Evolutionary conservation across 2,888 invertebrate genomes (phyloP).

Genomic region (Nemoura dubitans): DNA sequence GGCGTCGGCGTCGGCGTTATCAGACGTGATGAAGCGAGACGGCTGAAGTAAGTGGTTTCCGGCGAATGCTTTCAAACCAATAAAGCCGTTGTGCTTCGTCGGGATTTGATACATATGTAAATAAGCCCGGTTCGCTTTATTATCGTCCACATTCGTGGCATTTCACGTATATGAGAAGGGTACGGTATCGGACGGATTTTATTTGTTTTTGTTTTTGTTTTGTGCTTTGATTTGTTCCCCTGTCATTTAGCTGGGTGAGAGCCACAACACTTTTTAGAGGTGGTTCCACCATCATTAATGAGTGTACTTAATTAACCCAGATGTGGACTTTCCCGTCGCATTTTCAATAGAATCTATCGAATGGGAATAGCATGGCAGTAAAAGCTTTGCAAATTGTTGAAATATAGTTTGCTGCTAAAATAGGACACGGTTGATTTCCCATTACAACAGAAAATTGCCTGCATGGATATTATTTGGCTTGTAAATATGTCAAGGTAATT

Average conservation of each 20-base stretch:
- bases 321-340: too few species aligned
- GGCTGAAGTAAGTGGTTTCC: neutral
- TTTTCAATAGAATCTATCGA: too few species aligned
- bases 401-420: neutral
- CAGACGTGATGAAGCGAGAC: constrained; percentile 7
- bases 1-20: neutral
- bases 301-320: too few species aligned
- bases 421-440: neutral
- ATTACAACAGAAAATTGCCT: neutral
- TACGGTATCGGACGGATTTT: neutral
- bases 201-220: neutral
- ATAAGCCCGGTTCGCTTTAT: neutral
- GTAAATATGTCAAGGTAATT: neutral
- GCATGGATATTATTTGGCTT: neutral
- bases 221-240: neutral
- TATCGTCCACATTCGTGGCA: neutral
- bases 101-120: neutral
- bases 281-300: too few species aligned
- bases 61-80: constrained; percentile 5
- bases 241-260: too few species aligned
- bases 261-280: too few species aligned
- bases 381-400: too few species aligned
- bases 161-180: too few species aligned
- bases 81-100: neutral
- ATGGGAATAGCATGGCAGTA: too few species aligned